Evolutionary conservation across 2,888 invertebrate genomes (phyloP), one percentile per base, ranked within the genome.

Genomic region (Drosophila fungiperda): DNA sequence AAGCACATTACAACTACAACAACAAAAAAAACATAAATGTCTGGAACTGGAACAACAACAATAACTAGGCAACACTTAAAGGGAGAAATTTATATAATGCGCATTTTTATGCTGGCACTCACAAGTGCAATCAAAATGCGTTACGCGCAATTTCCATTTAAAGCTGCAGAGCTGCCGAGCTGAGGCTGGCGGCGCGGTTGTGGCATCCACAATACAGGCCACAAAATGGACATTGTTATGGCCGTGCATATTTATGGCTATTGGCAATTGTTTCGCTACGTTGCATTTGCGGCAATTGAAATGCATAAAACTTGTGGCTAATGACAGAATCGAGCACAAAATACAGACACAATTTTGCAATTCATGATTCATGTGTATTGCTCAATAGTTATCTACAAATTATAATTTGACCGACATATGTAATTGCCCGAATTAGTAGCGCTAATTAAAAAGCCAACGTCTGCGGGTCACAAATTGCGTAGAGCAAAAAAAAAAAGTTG

Each of bases 91-190:
- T 85, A 82, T 86, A 80, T 87, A 87, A 86, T 87, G 78, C 70
- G 59, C 65, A 71, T 75, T 89, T 85, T 89, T 82, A 89, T 84
- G 73, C 86, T 71, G 78, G 62, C 84, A 78, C 86, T 89, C 87
- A 85, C 82, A 85, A 86, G 76, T 77, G 79, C 88, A 87, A 88
- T 89, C 85, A 85, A 89, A 89, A 70, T 87, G 82, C 76, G 85
- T 80, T 80, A 89, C 89, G 83, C 80, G 76, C 72, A 78, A 78
- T 80, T 89, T 85, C 69, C 84, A 84, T 87, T 83, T 73, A 65
- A 75, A 79, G 65, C 58, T 74, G 73, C 49, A 53, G 42, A 33
- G 17, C 7, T 17, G 29, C 2, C 17, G 33, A 20, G 32, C 12
- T 26, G 36, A 6, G 26, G 20, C 3, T 11, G 12, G 4, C n/a